phyloP scores from a whole-genome alignment of 1,140 invertebrate species.

The Luehdorfia chinensis region DNA sequence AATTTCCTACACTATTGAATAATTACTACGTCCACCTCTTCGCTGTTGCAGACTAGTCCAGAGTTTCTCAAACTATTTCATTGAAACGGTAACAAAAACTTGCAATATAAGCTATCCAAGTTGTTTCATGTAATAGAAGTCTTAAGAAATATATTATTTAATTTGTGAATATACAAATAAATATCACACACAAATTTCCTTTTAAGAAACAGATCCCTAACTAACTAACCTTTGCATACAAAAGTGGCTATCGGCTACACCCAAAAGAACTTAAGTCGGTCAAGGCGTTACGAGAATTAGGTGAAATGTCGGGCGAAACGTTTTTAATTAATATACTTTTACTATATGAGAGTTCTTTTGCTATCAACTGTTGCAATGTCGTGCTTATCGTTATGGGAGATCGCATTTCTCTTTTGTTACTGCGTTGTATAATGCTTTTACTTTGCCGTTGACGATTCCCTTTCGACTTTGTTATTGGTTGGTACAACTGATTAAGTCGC shows the following conservation, averaged over 20 bases:
- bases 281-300: conserved; percentile 43
- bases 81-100: no score
- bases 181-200: no score
- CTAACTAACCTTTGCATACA: no score
- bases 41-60: neutral
- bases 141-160: no score
- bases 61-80: neutral
- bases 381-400: conserved; percentile 31
- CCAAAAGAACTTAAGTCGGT: no score
- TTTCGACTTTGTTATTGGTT: neutral
- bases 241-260: no score
- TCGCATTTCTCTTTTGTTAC: conserved; percentile 11
- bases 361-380: neutral
- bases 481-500: no score
- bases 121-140: no score
- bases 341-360: conserved; percentile 37
- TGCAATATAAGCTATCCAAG: no score
- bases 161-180: no score
- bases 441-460: neutral
- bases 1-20: conserved; percentile 23
- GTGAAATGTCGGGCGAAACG: conserved; percentile 38
- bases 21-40: conserved; percentile 11
- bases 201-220: no score
- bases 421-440: neutral
- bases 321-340: conserved; percentile 20